Evolutionary conservation across 1,140 invertebrate species (phyloP).

Genomic region (Carcinoscorpius rotundicauda): DNA sequence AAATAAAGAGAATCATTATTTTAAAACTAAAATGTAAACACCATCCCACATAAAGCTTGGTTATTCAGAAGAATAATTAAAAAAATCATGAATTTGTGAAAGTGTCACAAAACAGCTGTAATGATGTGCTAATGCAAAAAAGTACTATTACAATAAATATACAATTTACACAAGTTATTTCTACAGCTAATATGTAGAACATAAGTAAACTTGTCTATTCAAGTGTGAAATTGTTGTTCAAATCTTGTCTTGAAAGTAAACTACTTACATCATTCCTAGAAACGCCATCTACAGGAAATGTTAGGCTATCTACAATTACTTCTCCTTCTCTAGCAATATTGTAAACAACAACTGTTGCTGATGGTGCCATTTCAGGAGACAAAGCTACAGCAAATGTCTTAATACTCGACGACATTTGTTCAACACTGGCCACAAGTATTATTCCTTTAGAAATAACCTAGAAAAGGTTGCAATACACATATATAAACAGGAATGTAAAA

Average conservation of each 20-base stretch:
- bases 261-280: constrained; percentile 66
- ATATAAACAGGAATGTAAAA: too few species aligned
- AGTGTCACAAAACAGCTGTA: too few species aligned
- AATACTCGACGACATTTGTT: constrained; percentile 37
- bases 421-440: constrained; percentile 32
- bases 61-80: too few species aligned
- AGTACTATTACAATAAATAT: too few species aligned
- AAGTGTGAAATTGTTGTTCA: background rate
- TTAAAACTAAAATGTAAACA: too few species aligned
- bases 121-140: too few species aligned
- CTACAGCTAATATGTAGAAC: background rate
- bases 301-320: constrained; percentile 79
- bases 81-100: too few species aligned
- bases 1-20: too few species aligned
- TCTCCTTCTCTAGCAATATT: constrained; percentile 66
- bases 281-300: constrained; percentile 89
- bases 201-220: background rate
- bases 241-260: too few species aligned
- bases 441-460: constrained; percentile 61
- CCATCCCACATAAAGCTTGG: too few species aligned
- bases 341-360: constrained; percentile 79
- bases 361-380: constrained; percentile 87
- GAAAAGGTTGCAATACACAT: constrained; percentile 1
- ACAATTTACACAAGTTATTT: background rate
- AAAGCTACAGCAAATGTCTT: constrained; percentile 78